Conservation (phyloP, 2,113 vertebrate genomes). For the Mionectes macconnelli region DNA sequence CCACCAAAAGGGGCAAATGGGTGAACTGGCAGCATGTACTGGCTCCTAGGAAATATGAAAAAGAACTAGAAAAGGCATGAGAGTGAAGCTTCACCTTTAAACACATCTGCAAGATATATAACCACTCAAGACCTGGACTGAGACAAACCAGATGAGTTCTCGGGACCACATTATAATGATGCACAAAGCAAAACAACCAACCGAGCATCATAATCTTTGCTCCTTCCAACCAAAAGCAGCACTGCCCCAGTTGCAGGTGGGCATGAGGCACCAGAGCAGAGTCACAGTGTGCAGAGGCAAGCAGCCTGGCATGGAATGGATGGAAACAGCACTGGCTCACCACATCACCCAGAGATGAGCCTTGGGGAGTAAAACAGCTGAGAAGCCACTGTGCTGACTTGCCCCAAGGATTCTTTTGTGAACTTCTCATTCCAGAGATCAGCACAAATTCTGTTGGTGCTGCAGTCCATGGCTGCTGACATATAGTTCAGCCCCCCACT, state of each 20-base stretch:
- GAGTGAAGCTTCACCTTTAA: not conserved
- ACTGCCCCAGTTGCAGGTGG: no score
- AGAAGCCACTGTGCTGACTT: not conserved
- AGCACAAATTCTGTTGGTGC: not conserved
- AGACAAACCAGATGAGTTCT: not conserved
- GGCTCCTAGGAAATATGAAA: not conserved
- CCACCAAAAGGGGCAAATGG: not conserved
- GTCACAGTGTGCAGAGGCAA: not conserved
- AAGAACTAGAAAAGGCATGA: not conserved
- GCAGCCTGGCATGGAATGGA: fast-evolving
- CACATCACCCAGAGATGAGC: not conserved
- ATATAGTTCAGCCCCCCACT: not conserved
- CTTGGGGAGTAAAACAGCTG: fast-evolving
- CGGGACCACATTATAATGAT: not conserved
- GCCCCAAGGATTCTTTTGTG: not conserved
- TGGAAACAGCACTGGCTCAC: not conserved
- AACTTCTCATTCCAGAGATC: not conserved
- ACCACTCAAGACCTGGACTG: not conserved
- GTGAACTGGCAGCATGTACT: not conserved
- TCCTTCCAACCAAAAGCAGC: not conserved
- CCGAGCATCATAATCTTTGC: not conserved
- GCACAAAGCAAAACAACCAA: not conserved
- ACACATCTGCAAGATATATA: not conserved
- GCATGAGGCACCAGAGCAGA: fast-evolving
- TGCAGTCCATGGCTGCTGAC: not conserved